Base-by-base conservation (phyloP, 2,888 invertebrate species). In the Callimorpha dominula region DNA sequence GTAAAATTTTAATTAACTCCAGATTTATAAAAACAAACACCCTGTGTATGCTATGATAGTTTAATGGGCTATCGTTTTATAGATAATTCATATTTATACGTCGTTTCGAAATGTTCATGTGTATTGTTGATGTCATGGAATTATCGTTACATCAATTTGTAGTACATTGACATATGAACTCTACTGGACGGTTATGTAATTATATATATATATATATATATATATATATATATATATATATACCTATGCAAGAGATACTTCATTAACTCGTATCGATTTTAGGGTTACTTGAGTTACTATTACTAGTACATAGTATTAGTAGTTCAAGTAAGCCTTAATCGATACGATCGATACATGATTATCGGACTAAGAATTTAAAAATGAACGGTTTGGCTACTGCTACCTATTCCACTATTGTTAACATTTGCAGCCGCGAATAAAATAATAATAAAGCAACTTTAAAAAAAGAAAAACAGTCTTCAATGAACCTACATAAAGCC, bases 151-250 rank as follows among this genome's bases (percentile, higher is more conserved):
- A 70, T 54, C 20, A 49, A 57, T 69, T 52, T 64, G 66, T 63
- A 70, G 70, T 73, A 67, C 73, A 67, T 70, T 73, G 70, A 73
- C 73, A 66, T 65, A 52, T 63, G 67, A 73, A 62, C 73, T 70
- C 69, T 73, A 1, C 5, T 70, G 66, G 63, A 67, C 70, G 63
- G 14, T 66, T 68, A 20, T 14, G 52, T 68, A 54, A 64, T n/a
- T 7, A 1, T 31, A 40, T 8, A 60, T 49, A n/a, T 20, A 9
- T n/a, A n/a, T n/a, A n/a, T n/a, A n/a, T n/a, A n/a, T n/a, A n/a
- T n/a, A n/a, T n/a, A n/a, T n/a, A n/a, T n/a, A n/a, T n/a, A n/a
- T n/a, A n/a, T 7, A 1, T 31, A 40, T 8, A 60, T 49, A n/a
- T 20, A 9, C 8, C n/a, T 54, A 54, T 54, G 54, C n/a, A 20